Base-by-base conservation (phyloP, 2,113 vertebrate species). In the Alaudala cheleensis region DNA sequence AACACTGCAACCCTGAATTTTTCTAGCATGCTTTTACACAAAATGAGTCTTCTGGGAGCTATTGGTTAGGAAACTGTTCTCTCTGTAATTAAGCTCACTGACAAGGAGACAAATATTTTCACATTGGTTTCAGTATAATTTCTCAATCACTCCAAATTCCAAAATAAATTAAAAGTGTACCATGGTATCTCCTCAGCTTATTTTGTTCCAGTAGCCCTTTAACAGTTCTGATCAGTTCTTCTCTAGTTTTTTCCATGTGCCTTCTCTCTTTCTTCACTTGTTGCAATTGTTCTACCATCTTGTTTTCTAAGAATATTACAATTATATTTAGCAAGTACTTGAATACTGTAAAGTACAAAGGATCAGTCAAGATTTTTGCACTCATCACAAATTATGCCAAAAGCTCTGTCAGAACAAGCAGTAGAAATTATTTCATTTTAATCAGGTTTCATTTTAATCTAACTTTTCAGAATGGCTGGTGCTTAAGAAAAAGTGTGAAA, bases 181-280 rank as follows among this genome's bases (percentile, higher is more conserved):
- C 99, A 60, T 98, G 98, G 93, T 98, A 98, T 96, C 88, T 97
- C 60, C 96, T 97, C 60, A 98, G 97, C 86, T 98, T 97, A 90
- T 97, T 98, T 92, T 98, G 98, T 72, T 98, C 98, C 97, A 99
- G 86, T 22, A 99, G 93, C 42, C 96, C 98, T 96, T 98, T 99
- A 39, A 96, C 98, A 94, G 98, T 99, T 90, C 97, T 98, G 5
- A 99, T 90, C 88, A 99, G 93, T 69, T 99, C 98, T 92, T 99
- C 98, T 94, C 98, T 98, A 18, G 57, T 98, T 97, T 97, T 98
- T 96, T 99, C 99, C 85, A 99, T 97, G 49, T 97, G 95, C 82
- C 94, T 98, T 95, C 98, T 98, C 93, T 99, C 97, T 88, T 97
- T 97, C 96, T 98, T 98, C 72, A 97, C 97, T 93, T 98, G 93